phyloP scores from a whole-genome alignment of 2,797 vertebrate species.

The Apogon hyalosoma region DNA sequence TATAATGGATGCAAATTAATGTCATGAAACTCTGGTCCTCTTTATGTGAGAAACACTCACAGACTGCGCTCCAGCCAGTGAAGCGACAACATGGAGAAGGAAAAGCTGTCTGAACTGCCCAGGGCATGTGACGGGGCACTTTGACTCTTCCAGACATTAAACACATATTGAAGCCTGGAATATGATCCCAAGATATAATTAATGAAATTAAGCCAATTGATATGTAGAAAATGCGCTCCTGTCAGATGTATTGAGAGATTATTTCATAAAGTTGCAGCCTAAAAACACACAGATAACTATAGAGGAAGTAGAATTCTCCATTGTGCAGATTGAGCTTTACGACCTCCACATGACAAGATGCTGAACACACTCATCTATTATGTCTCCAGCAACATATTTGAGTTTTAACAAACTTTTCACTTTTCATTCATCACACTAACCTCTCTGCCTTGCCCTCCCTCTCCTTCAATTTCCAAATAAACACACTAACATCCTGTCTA shows the following conservation, averaged over 20 bases:
- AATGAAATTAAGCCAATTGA: conserved; percentile 10
- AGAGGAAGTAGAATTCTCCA: conserved; percentile 23
- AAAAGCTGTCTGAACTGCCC: conserved; percentile 33
- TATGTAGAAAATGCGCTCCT: conserved; percentile 4
- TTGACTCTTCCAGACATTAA: conserved; percentile 36
- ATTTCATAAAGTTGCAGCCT: not conserved
- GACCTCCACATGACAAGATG: conserved; percentile 45
- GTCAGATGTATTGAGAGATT: conserved; percentile 4
- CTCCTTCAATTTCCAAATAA: conserved; percentile 51
- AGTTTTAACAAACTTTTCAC: conserved; percentile 61
- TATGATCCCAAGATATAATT: conserved; percentile 15
- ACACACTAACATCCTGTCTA: conserved; percentile 44
- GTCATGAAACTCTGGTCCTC: not conserved
- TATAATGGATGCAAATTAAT: not conserved
- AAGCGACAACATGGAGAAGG: conserved; percentile 31
- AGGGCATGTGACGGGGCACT: conserved; percentile 19
- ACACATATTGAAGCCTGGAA: conserved; percentile 8
- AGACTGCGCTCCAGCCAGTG: conserved; percentile 12
- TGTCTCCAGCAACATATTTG: conserved; percentile 43
- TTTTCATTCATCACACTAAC: conserved; percentile 56
- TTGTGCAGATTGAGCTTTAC: conserved; percentile 31
- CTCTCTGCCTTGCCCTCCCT: conserved; percentile 14
- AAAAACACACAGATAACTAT: conserved; percentile 21
- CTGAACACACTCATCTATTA: conserved; percentile 38
- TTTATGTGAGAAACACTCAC: not conserved